Evolutionary conservation across 2,113 vertebrate genomes (phyloP), one percentile per base, ranked within the genome.

Genomic region (Meles meles): DNA sequence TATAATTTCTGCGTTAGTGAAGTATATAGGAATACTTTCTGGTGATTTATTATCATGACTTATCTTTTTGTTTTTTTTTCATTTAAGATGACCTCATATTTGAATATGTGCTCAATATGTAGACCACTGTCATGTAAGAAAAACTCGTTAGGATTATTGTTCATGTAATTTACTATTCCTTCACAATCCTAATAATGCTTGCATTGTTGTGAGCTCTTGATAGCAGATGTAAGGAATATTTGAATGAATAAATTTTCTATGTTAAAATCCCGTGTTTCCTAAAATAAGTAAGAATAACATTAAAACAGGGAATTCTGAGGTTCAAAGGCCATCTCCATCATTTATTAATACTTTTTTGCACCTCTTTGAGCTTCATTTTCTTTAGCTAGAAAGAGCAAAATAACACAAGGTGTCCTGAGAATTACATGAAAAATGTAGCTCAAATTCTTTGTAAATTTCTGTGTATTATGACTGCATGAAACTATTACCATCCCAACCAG

Each of bases 391-490:
- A 79, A 65, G n/a, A 37, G 17, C 9, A 93, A 86, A 93, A 76
- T 88, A 79, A 61, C 79, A 83, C n/a, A 69, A 29, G 2, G 7
- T 47, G 52, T 82, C 25, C 44, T 92, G 34, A 61, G n/a, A 93
- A 89, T 52, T 61, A 97, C 90, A 86, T 44, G 72, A 31, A 61
- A 21, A 69, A 21, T 49, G n/a, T 74, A 93, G 3, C 6, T 83
- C 17, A 91, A 85, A 91, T 44, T 31, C 27, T 95, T 88, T 96
- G 65, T 67, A 89, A 39, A 86, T 93, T 81, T 97, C 49, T 79
- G 14, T 80, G 44, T 72, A 29, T 20, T 72, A 55, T 20, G 42
- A 80, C 17, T 14, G 1, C 23, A 47, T 37, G 61, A 11, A 81
- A 86, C 8, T 39, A 59, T 65, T 80, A 82, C 27, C 95, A 95